Evolutionary conservation across 2,888 invertebrate genomes (phyloP).

Genomic region (Crioceris asparagi): DNA sequence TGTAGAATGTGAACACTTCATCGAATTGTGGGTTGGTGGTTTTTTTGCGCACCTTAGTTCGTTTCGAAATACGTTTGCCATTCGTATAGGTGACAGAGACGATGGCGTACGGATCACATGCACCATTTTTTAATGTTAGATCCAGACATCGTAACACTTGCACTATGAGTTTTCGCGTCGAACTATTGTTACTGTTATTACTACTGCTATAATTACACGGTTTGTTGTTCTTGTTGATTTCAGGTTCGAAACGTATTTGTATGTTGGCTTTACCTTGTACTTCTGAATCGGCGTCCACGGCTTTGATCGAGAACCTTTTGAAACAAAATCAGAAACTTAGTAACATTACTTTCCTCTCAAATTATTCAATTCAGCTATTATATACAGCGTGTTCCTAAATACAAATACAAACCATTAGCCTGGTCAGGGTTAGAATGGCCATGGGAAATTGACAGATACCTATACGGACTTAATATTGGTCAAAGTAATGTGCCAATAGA

Average conservation of each 20-base stretch:
- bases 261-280: slow-evolving; percentile 85
- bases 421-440: too few relatives aligned
- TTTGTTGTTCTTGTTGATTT: slow-evolving; percentile 39
- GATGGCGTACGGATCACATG: slow-evolving; percentile 83
- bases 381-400: too few relatives aligned
- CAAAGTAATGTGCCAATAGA: too few relatives aligned
- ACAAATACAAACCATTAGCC: too few relatives aligned
- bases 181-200: too few relatives aligned
- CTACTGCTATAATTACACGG: slow-evolving; percentile 30
- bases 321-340: neutral
- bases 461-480: too few relatives aligned
- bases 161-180: slow-evolving; percentile 42
- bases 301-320: slow-evolving; percentile 56
- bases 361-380: too few relatives aligned
- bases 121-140: slow-evolving; percentile 78
- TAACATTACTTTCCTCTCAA: too few relatives aligned
- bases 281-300: slow-evolving; percentile 82
- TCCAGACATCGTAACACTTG: slow-evolving; percentile 78
- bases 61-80: slow-evolving; percentile 64
- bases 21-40: slow-evolving; percentile 83
- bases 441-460: too few relatives aligned
- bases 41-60: slow-evolving; percentile 80
- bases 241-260: slow-evolving; percentile 59
- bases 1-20: slow-evolving; percentile 69
- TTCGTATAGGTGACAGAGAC: slow-evolving; percentile 66